phyloP scores from a whole-genome alignment of 35 echinoderm and acorn worm species.

The Apostichopus californicus region DNA sequence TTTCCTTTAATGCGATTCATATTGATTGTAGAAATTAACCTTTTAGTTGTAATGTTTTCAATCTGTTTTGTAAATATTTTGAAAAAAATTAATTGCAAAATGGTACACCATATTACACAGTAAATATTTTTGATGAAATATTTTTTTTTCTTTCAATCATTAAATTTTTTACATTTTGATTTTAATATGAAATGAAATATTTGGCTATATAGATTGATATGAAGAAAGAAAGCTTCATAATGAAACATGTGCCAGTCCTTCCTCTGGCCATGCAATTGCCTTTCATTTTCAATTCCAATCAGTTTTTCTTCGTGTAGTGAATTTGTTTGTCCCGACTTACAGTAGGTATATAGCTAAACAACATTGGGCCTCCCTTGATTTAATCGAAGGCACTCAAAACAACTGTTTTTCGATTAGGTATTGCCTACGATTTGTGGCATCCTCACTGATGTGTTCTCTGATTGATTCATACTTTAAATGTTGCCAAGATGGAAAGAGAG shows the following conservation, averaged over 20 bases:
- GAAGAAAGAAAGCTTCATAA: too few species aligned
- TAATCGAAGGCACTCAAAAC: conserved; percentile 33
- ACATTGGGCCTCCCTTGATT: conserved; percentile 25
- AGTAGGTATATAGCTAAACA: background rate
- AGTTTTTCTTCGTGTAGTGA: background rate
- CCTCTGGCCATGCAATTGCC: background rate
- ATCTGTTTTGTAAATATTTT: too few species aligned
- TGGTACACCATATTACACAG: too few species aligned
- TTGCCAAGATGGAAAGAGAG: background rate
- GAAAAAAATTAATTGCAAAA: too few species aligned
- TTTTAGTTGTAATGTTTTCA: too few species aligned
- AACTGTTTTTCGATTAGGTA: conserved; percentile 10
- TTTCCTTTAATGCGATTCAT: too few species aligned
- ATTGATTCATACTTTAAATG: conserved; percentile 5
- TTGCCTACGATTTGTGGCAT: background rate
- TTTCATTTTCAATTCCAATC: background rate
- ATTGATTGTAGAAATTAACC: too few species aligned
- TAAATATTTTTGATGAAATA: too few species aligned
- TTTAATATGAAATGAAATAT: too few species aligned
- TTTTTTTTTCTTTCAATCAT: too few species aligned
- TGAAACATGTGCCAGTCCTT: background rate
- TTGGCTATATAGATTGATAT: too few species aligned
- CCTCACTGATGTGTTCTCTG: background rate
- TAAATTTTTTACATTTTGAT: too few species aligned
- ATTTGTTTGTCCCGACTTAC: background rate